Evolutionary conservation across 2,888 invertebrate species (phyloP).

Genomic region (Apocheima hispidaria): DNA sequence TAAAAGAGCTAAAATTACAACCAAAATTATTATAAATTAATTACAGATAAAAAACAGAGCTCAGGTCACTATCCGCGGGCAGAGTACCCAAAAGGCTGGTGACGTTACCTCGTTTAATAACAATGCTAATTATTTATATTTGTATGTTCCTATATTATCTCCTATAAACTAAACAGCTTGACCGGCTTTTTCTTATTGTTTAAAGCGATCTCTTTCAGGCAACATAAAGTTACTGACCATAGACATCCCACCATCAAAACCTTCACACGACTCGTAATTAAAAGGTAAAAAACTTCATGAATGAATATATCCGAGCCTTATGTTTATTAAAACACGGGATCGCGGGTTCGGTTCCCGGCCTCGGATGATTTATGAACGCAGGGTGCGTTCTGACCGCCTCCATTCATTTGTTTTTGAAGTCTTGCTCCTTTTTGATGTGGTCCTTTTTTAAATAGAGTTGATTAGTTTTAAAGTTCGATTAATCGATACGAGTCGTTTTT

Average conservation of each 20-base stretch:
- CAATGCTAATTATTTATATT: no score
- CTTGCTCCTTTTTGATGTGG: constrained; percentile 47
- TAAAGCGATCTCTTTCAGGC: no score
- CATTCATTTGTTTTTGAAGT: constrained; percentile 82
- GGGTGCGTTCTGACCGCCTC: constrained; percentile 70
- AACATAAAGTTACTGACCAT: not conserved
- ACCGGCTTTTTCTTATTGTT: no score
- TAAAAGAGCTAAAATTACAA: no score
- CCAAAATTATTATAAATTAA: no score
- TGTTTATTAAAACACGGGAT: constrained; percentile 81
- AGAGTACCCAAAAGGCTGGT: no score
- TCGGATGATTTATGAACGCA: constrained; percentile 76
- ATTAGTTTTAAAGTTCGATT: constrained; percentile 82
- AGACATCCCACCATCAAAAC: constrained; percentile 39
- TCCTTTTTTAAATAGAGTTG: constrained; percentile 73
- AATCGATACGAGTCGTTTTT: constrained; percentile 58
- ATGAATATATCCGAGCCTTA: constrained; percentile 75
- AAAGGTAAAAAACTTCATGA: constrained; percentile 79
- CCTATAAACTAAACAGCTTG: no score
- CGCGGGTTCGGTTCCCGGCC: constrained; percentile 69
- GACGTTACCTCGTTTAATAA: no score
- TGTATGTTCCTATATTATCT: no score
- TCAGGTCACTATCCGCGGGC: no score
- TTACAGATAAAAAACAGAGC: no score
- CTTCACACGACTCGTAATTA: constrained; percentile 81